Evolutionary conservation across 1,140 invertebrate genomes (phyloP), one percentile per base, ranked within the genome.

Genomic region (Cotesia chilonis): DNA sequence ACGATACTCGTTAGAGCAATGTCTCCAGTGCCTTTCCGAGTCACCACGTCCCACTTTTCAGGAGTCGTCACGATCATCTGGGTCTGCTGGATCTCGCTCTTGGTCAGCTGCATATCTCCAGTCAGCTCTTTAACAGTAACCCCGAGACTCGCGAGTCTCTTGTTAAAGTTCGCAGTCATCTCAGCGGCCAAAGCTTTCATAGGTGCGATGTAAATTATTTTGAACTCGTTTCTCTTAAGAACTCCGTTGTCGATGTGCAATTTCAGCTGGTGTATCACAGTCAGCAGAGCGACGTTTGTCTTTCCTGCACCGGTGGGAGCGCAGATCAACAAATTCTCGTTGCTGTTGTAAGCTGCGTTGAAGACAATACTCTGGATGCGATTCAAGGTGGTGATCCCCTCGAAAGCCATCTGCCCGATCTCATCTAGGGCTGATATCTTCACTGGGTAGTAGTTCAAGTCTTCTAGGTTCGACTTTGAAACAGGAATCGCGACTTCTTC

Each of bases 1-100:
- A 99, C 96, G 52, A 99, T 90, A 80, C 94, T 94, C 3, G 95
- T 93, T 14, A 99, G 83, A 55, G 95, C 94, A 63, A 96, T 94
- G 86, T 99, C 97, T 38, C 96, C 95, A 87, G 87, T 91, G 73
- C 94, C 92, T 88, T 99, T 99, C 70, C 98, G 88, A 0, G 98
- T 99, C 1, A 99, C 96, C 12, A 99, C 97, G 87, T 99, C 98
- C 98, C 98, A 99, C 83, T 99, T 99, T 87, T 99, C 98, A 0
- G 98, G 98, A 0, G 98, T 99, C 1, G 97, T 98, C 3, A 99
- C 95, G 17, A 99, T 90, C 92, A 99, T 98, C 87, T 99, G 98
- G 0, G 98, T 99, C 80, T 96, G 92, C 20, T 92, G 89, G 71
- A 99, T 98, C 88, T 99, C 98, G 47, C 91, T 89, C 84, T 98